phyloP scores from a whole-genome alignment of 1,140 invertebrate species.

The Thaumatotibia leucotreta region DNA sequence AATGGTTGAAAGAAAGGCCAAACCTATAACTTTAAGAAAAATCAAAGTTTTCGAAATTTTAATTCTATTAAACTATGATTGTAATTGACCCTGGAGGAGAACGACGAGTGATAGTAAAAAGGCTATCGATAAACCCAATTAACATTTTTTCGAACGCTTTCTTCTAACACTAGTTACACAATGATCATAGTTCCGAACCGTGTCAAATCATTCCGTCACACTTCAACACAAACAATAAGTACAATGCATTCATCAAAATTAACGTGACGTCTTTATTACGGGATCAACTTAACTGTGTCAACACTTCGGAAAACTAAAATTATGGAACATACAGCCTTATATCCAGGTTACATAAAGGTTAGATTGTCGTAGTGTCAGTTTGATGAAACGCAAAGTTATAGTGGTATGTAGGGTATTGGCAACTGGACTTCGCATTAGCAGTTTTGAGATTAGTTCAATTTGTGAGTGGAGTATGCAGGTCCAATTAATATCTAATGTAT shows the following conservation, averaged over 20 bases:
- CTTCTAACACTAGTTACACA: background rate
- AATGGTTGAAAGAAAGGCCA: too few relatives aligned
- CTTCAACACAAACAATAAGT: slow-evolving; percentile 14
- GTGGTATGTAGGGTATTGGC: background rate
- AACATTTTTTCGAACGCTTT: background rate
- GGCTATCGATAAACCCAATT: too few relatives aligned
- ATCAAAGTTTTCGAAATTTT: too few relatives aligned
- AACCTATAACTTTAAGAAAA: too few relatives aligned
- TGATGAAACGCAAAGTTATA: background rate
- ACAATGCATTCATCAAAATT: slow-evolving; percentile 30
- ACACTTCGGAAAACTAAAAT: background rate
- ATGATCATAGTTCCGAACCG: slow-evolving; percentile 1
- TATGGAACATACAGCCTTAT: background rate
- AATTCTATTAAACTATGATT: too few relatives aligned
- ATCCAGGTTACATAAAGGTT: background rate
- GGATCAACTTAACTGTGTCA: background rate
- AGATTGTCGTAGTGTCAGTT: background rate
- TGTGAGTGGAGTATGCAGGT: background rate
- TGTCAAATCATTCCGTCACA: slow-evolving; percentile 18
- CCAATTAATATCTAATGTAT: background rate
- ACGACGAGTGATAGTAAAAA: too few relatives aligned
- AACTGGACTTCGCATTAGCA: background rate
- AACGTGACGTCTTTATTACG: slow-evolving; percentile 24
- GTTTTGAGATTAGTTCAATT: slow-evolving; percentile 1
- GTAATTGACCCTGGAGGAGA: too few relatives aligned